Conservation (phyloP, 2,797 vertebrate genomes). For the Rhinella marina region DNA sequence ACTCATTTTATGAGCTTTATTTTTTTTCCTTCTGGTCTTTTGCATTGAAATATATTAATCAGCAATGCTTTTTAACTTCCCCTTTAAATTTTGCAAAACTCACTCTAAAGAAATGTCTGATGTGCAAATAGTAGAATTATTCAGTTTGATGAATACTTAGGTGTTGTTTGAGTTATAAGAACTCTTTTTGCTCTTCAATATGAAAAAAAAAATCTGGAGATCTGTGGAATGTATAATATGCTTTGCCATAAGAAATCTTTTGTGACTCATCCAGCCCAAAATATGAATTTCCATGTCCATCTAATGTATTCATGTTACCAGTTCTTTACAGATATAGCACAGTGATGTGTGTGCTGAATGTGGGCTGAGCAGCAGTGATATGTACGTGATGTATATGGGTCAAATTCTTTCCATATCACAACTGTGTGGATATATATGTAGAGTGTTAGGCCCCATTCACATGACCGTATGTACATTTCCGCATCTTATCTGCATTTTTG, state of each 20-base stretch:
- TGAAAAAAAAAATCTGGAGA: conserved; percentile 1
- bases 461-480: too few relatives aligned
- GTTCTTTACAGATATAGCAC: not conserved
- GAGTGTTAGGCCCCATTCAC: too few relatives aligned
- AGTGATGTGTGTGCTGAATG: not conserved
- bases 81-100: not conserved
- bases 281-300: not conserved
- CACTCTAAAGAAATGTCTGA: not conserved
- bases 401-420: not conserved
- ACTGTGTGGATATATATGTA: not conserved
- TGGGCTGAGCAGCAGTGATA: not conserved
- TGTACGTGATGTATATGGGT: not conserved
- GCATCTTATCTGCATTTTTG: too few relatives aligned
- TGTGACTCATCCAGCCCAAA: not conserved
- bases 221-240: conserved; percentile 26
- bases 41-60: not conserved
- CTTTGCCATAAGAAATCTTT: not conserved
- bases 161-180: conserved; percentile 14
- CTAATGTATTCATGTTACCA: not conserved
- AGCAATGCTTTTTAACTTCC: not conserved
- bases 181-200: conserved; percentile 23
- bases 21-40: not conserved
- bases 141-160: conserved; percentile 37
- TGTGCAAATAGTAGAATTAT: conserved; percentile 34
- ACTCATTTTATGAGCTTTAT: too few relatives aligned